Percentiles rank a stretch among this genome's conserved stretches.
These are phyloP conservation scores for Ochotona princeps DNA, from an alignment of 2,113 vertebrate genomes.

Conservation along the genomic window DNA sequence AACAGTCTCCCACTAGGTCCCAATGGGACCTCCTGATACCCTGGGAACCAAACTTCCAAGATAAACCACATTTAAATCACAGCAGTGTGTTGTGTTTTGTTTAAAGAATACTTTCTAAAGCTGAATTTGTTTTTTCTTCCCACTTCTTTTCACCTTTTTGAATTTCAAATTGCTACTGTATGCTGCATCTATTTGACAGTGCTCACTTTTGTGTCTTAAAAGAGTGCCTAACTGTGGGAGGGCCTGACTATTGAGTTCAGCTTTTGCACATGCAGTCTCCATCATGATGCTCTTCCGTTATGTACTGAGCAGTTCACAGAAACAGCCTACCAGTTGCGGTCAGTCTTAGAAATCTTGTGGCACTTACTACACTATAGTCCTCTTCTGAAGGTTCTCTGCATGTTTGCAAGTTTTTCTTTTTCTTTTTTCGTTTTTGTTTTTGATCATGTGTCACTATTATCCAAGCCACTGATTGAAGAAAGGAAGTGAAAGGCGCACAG, in stretches of 20 bases:
- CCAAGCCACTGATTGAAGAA: not conserved
- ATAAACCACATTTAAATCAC: too few species aligned
- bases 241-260: not conserved
- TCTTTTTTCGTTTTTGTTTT: not conserved
- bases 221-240: not conserved
- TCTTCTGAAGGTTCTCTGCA: not conserved
- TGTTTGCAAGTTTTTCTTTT: too few species aligned
- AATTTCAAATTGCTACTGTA: constrained; percentile 2
- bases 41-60: too few species aligned
- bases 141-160: not conserved
- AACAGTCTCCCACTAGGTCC: too few species aligned
- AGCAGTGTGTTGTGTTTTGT: constrained; percentile 26
- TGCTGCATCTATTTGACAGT: not conserved
- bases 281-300: not conserved
- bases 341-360: not conserved
- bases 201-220: not conserved
- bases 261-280: not conserved
- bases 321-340: not conserved
- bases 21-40: too few species aligned
- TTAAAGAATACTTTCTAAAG: not conserved
- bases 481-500: not conserved
- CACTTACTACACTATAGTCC: not conserved
- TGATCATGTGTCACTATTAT: not conserved
- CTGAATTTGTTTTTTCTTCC: constrained; percentile 6
- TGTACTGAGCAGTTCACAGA: not conserved